Percentiles rank a stretch among this genome's conserved stretches.
phyloP scores from a whole-genome alignment of 2,888 invertebrate species.

The Trimorus sp. region DNA sequence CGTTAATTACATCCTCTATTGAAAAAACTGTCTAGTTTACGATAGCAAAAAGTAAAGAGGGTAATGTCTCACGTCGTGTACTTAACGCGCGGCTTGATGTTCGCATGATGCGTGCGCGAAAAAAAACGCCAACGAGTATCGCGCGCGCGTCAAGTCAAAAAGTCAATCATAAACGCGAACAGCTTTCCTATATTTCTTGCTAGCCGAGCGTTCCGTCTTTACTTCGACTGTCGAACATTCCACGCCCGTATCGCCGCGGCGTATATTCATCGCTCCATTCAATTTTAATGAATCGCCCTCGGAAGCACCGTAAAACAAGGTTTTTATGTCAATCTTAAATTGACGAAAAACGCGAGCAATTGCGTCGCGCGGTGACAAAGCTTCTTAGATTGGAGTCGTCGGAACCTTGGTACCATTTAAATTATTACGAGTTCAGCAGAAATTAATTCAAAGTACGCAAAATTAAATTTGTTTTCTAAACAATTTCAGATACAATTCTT shows the following conservation, averaged over 20 bases:
- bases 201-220: slow-evolving; percentile 10
- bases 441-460: background rate
- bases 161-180: slow-evolving; percentile 52
- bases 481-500: too few relatives aligned
- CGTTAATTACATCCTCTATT: background rate
- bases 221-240: slow-evolving; percentile 21
- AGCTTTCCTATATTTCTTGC: slow-evolving; percentile 35
- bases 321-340: slow-evolving; percentile 44
- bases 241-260: slow-evolving; percentile 31
- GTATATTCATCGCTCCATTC: slow-evolving; percentile 41
- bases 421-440: too few relatives aligned
- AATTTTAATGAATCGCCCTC: slow-evolving; percentile 53
- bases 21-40: background rate
- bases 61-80: too few relatives aligned
- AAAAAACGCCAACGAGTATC: slow-evolving; percentile 28
- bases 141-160: slow-evolving; percentile 40
- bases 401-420: too few relatives aligned
- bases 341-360: slow-evolving; percentile 43
- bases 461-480: background rate
- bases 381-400: slow-evolving; percentile 25
- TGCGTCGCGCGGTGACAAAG: slow-evolving; percentile 25
- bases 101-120: background rate
- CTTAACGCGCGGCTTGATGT: background rate
- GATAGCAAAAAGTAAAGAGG: too few relatives aligned
- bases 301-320: slow-evolving; percentile 38